These are phyloP conservation scores for Entelurus aequoreus DNA, from an alignment of 2,113 vertebrate species.

Conservation along the genomic window DNA sequence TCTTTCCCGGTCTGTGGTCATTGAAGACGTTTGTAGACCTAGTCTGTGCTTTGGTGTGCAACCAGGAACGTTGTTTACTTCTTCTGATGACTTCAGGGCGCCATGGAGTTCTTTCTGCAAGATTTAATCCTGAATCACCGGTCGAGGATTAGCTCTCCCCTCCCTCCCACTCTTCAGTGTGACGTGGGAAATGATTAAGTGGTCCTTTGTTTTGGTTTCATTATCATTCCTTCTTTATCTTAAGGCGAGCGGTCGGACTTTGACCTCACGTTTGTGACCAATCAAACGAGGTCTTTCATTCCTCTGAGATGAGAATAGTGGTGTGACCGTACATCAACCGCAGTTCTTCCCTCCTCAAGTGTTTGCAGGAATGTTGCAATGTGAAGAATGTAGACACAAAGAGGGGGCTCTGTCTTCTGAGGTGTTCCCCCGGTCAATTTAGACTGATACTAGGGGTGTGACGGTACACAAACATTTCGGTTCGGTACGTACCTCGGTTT, in stretches of 20 bases:
- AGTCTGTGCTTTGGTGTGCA: neutral
- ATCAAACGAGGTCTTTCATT: slow-evolving; percentile 12
- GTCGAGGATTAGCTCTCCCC: neutral
- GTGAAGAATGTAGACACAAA: slow-evolving; percentile 55
- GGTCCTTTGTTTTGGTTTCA: neutral
- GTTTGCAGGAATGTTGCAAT: slow-evolving; percentile 51
- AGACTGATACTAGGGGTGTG: too few relatives aligned
- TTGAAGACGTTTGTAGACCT: too few relatives aligned
- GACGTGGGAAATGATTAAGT: neutral
- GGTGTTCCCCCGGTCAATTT: slow-evolving; percentile 26
- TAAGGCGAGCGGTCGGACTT: neutral
- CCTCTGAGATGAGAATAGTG: slow-evolving; percentile 18
- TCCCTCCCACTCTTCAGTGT: neutral
- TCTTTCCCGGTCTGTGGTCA: too few relatives aligned
- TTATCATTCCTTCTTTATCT: neutral
- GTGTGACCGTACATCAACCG: slow-evolving; percentile 20
- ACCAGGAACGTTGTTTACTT: neutral
- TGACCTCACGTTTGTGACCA: neutral
- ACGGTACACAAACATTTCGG: too few relatives aligned
- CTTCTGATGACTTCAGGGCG: neutral
- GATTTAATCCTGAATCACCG: neutral
- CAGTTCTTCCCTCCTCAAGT: slow-evolving; percentile 13
- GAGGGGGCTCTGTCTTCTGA: slow-evolving; percentile 32
- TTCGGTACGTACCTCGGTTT: too few relatives aligned
- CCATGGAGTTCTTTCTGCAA: neutral